Evolutionary conservation across 2,888 invertebrate genomes (phyloP).

Genomic region (Cinara cedri): DNA sequence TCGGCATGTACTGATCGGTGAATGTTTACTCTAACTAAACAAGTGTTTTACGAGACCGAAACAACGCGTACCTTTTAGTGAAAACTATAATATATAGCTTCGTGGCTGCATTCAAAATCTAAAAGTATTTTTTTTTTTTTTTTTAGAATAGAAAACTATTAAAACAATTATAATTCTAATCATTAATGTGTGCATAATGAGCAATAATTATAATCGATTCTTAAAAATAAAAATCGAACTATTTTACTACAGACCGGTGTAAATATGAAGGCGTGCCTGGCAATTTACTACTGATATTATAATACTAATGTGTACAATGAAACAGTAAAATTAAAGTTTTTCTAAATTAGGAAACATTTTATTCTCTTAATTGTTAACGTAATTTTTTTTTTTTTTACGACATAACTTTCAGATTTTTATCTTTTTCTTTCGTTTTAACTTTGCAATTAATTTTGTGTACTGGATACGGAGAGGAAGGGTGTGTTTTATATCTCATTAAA

Average conservation of each 20-base stretch:
- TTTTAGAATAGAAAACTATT: no score
- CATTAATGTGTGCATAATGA: no score
- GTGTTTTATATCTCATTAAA: constrained; percentile 49
- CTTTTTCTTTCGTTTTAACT: constrained; percentile 4
- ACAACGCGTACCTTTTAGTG: no score
- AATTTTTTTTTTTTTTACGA: constrained; percentile 13
- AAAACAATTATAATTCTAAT: no score
- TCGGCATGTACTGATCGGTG: no score
- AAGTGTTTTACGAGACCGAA: no score
- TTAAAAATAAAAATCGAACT: not conserved
- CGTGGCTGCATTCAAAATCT: no score
- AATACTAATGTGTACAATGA: not conserved
- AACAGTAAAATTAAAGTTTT: not conserved
- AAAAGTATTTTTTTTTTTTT: no score
- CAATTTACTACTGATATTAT: not conserved
- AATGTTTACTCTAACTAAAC: no score
- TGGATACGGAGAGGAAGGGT: constrained; percentile 4
- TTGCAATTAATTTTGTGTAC: constrained; percentile 30
- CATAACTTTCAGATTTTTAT: constrained; percentile 22
- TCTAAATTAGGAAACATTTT: constrained; percentile 16
- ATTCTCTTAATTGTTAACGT: constrained; percentile 24
- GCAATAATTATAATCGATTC: no score
- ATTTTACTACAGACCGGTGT: not conserved
- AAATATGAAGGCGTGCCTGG: not conserved
- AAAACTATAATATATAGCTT: no score